Base-by-base conservation (phyloP, 2,113 vertebrate genomes). In the Nothobranchius furzeri region DNA sequence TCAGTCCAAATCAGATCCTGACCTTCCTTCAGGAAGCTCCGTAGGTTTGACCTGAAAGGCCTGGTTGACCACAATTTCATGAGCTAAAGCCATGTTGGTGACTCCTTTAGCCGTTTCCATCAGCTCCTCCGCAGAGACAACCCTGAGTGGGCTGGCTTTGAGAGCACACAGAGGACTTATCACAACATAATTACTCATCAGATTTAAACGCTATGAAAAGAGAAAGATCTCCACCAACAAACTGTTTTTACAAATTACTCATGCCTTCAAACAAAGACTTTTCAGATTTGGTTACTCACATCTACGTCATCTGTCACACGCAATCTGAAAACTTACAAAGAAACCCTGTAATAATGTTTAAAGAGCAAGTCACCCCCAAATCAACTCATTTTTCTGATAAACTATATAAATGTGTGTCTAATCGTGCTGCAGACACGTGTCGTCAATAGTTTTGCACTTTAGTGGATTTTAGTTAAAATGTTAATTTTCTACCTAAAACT, bases 21-120 rank as follows among this genome's bases (percentile, higher is more conserved):
- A 99, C 98, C 96, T 98, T 88, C 94, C 93, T 66, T 97, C 96
- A 36, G 95, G 94, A 66, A 95, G 78, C 51, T 95, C 94, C 4
- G 83, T n/a, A 6, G 95, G 94, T 62, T 96, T 96, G 76, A 99
- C 92, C 85, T 92, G 91, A 73, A 99, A 99, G 57, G 85, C 93
- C 71, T 94, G 92, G 79, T 97, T 95, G 25, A 99, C 88, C 51
- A 98, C 90, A 57, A 99, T 98, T 81, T 99, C 97, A 0, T 99
- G 96, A n/a, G 96, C 98, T 61, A 99, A 68, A 1, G 94, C 94
- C 97, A 99, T 95, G 83, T 99, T 98, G 59, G 93, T 95, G 68
- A 99, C 93, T 54, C 95, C 95, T 86, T 96, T 96, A 0, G 95
- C 95, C 1, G 96, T 94, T 81, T 97, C 95, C 92, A 98, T 93